phyloP scores from a whole-genome alignment of 2,113 vertebrate species.

The Cygnus atratus region DNA sequence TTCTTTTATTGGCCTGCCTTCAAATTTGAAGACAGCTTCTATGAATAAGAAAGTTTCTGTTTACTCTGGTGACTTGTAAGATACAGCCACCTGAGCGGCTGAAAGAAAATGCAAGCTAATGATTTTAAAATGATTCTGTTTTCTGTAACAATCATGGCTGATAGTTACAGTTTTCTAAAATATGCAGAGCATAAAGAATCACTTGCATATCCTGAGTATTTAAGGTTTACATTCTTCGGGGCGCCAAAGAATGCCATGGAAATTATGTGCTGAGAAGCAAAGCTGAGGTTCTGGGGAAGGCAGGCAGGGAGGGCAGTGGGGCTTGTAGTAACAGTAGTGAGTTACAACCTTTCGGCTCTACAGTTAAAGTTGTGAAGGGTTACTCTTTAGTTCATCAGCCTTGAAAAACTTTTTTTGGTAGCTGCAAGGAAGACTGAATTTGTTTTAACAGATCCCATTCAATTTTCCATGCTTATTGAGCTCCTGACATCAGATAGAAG shows the following conservation, averaged over 20 bases:
- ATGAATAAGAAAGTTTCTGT: not conserved
- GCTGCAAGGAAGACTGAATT: not conserved
- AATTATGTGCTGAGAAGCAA: not conserved
- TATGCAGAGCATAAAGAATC: too few species aligned
- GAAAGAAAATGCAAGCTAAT: not conserved
- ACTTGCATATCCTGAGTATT: not conserved
- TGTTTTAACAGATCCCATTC: not conserved
- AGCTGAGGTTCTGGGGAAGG: not conserved
- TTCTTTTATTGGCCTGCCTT: not conserved
- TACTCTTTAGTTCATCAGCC: not conserved
- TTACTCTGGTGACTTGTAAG: not conserved
- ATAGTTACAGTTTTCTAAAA: not conserved
- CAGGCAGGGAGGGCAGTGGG: not conserved
- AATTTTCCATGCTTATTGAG: not conserved
- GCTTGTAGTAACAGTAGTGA: not conserved
- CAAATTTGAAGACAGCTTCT: not conserved
- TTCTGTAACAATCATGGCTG: not conserved
- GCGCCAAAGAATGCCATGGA: not conserved
- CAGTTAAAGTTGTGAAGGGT: not conserved
- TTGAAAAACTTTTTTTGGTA: not conserved
- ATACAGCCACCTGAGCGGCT: not conserved
- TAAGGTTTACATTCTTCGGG: not conserved
- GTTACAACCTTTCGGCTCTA: not conserved
- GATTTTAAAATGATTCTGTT: not conserved
- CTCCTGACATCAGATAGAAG: not conserved